Evolutionary conservation across 2,797 vertebrate genomes (phyloP), one percentile per base, ranked within the genome.

Genomic region (Paramormyrops hopkinsi): DNA sequence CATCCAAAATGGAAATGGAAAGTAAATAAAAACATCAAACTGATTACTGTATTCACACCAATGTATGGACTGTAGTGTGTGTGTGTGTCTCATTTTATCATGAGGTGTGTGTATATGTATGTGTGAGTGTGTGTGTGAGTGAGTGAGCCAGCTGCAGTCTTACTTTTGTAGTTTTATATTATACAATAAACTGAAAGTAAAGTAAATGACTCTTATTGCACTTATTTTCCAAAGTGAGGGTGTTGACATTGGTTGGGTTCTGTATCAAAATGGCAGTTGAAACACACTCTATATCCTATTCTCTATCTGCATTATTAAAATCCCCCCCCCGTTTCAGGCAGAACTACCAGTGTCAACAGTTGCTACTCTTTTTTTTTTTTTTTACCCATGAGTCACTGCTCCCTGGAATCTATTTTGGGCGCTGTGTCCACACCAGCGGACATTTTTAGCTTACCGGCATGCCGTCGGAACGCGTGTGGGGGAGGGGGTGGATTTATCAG

Each of bases 91-190:
- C 48, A 85, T 85, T 50, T 56, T n/a, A 87, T 41, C 33, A 56
- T 59, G 85, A 86, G 85, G 33, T 54, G 22, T 56, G 84, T 54
- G 46, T 56, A 2, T 54, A 4, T 9, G 51, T 3, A 0, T 84
- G 82, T 25, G 48, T 53, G 22, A 33, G 83, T 53, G 48, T 22
- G 85, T 11, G 41, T 0, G 83, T 3, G 48, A 5, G 17, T 12
- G 44, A 9, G 83, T 4, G 83, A 95, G 95, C 95, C 96, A 94
- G 94, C 88, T 6, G 96, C 96, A 96, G 96, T 95, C 95, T 96
- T 95, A 96, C 95, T 97, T 96, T 96, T 96, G 96, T 96, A 96
- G 96, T 96, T 97, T 97, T 97, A 97, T 97, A 97, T 97, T 96
- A 95, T 97, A 97, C 96, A 97, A 97, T 97, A 97, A 97, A 97